Evolutionary conservation across 2,888 invertebrate species (phyloP), one percentile per base, ranked within the genome.

Genomic region (Plebejus anna): DNA sequence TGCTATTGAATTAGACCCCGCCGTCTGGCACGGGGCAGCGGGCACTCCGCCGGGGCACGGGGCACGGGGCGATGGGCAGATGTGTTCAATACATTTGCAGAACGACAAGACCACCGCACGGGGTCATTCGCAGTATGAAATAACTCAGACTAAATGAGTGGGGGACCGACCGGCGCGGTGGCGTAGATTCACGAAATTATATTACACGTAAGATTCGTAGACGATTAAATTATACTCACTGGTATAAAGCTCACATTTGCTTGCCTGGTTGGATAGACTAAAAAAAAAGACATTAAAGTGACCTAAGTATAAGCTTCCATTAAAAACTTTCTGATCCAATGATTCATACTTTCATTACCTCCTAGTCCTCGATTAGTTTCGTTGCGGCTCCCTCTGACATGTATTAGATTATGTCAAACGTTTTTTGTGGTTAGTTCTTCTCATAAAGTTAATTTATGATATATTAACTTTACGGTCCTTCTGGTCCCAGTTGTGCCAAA

Each of bases 81-180:
- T 91, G 91, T 88, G 89, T 86, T 88, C 89, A 89, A 90, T 91
- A 90, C 89, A 89, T 89, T 89, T 88, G 85, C 87, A 84, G 86
- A 83, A 81, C 82, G 83, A 84, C 86, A 85, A 88, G 87, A 86
- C 84, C 82, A 84, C 83, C 77, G 83, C 83, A 82, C 84, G 87
- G 92, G 93, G 92, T 91, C 92, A 91, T 87, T 89, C 87, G 88
- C 86, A 85, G 90, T 91, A 92, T 93, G 92, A 92, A 92, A 92
- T 92, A 93, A 91, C 92, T 92, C 91, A 91, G 89, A 89, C 90
- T 89, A 92, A 92, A 92, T 93, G 90, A 92, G 90, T 88, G 89
- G 91, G 92, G 92, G 92, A 89, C 87, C 85, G 85, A 83, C 83
- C 76, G 75, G 78, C 55, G 72, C 57, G 75, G 76, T 75, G 76